Evolutionary conservation across 2,113 vertebrate genomes (phyloP), one percentile per base, ranked within the genome.

Genomic region (Anoura caudifer): DNA sequence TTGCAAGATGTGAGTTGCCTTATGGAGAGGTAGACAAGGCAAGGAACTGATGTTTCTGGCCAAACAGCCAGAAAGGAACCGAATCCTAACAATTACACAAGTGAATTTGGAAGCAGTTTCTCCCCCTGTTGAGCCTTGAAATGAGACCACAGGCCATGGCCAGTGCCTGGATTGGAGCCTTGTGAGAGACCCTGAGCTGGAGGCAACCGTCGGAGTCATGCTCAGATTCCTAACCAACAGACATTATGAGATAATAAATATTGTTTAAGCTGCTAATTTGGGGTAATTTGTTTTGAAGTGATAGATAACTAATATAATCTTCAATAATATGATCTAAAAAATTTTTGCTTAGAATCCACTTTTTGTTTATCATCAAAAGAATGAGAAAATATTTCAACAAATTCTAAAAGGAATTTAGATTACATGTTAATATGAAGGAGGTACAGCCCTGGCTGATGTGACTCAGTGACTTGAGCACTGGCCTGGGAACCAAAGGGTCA

Each of bases 371-470:
- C 50, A 87, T 70, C 11, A 15, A 50, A 84, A 87, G 47, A 94
- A 63, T 87, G 61, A 96, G 80, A 90, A 82, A 84, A 63, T 65
- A 76, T 77, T 94, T 77, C 73, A 94, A 83, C 33, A 65, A 38
- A 82, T 65, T 90, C 33, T 50, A 6, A 90, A 72, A 26, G 11
- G 45, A 13, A 45, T 50, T 70, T n/a, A 41, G 28, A 77, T 73
- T 65, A 81, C 59, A 84, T 91, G 31, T 92, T 92, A 72, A 77
- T 59, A 38, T 52, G 36, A 91, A 93, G 79, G 15, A 63, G 12
- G 26, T 56, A 56, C 19, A 56, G 54, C 54, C 20, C 7, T 56
- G 54, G 54, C 54, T 56, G 54, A 7, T 56, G 54, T 56, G 20
- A 7, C 54, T 56, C 54, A 56, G 54, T 56, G 54, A 20, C 22